phyloP scores from a whole-genome alignment of 2,888 invertebrate genomes.

The Morpho helenor region DNA sequence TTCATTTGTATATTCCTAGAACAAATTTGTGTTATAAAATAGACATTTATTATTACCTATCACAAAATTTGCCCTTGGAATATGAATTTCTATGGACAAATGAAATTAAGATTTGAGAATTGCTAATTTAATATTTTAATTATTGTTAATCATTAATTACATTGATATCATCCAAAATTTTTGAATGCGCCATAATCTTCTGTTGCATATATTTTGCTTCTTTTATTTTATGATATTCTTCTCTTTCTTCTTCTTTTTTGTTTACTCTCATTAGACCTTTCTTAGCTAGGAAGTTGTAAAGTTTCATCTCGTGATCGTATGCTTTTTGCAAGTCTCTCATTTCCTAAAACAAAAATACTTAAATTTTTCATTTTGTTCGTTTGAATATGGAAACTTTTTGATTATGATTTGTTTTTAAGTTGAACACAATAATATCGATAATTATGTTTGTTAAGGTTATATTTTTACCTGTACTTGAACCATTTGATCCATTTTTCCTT shows the following conservation, averaged over 20 bases:
- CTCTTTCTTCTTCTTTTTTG: conserved; percentile 67
- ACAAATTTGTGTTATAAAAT: conserved; percentile 5
- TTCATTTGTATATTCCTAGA: conserved; percentile 72
- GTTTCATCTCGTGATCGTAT: conserved; percentile 85
- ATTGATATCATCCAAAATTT: conserved; percentile 48
- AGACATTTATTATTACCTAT: background rate
- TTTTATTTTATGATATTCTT: conserved; percentile 31
- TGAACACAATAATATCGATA: background rate
- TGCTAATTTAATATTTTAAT: no score
- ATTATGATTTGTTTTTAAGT: no score
- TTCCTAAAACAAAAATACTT: conserved; percentile 61
- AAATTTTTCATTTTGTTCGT: no score
- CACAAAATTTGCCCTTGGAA: no score
- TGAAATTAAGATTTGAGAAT: no score
- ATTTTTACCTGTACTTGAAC: conserved; percentile 82
- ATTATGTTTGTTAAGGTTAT: conserved; percentile 4
- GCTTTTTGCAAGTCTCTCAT: conserved; percentile 88
- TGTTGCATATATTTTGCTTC: conserved; percentile 35
- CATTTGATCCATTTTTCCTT: conserved; percentile 82
- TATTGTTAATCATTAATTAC: conserved; percentile 34
- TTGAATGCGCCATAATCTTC: conserved; percentile 37
- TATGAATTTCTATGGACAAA: no score
- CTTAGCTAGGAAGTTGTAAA: conserved; percentile 84
- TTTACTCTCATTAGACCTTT: conserved; percentile 84
- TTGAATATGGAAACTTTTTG: background rate